Evolutionary conservation across 1,140 invertebrate species (phyloP), one percentile per base, ranked within the genome.

Genomic region (Samia ricini): DNA sequence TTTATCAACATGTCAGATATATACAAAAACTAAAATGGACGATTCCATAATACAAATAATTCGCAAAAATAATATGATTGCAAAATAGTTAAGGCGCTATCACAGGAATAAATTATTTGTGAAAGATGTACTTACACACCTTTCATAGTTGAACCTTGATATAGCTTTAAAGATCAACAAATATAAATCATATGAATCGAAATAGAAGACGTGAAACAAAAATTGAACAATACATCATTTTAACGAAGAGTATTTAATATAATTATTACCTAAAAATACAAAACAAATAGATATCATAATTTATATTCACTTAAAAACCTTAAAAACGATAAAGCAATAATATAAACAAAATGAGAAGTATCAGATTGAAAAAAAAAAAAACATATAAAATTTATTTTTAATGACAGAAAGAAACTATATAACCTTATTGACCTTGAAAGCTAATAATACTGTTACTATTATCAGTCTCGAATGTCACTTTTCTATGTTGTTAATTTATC

Each of bases 91-190:
- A 72, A 74, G 65, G 72, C 67, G 67, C 72, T 77, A 74, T 77
- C 75, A 80, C 75, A 80, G 77, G 68, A 77, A 74, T 74, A 55
- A 77, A 75, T 72, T 59, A 36, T 52, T n/a, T n/a, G 68, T 70
- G 60, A 71, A 72, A 66, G 66, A 71, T 68, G 64, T 57, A n/a
- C n/a, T n/a, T n/a, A n/a, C n/a, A n/a, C n/a, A n/a, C n/a, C n/a
- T n/a, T n/a, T n/a, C 52, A 60, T 52, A 68, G 56, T 62, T 55
- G 36, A 21, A 52, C 33, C 15, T 33, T 20, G 51, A 58, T 49
- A 22, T 7, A 48, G 55, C 48, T 58, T 54, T 52, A 49, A 66
- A 61, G 48, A 50, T 60, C 57, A 54, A 42, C 42, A 61, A 55
- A 10, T 42, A 15, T 42, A 42, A 4, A 42, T 15, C 0, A 42